A percentile compares a stretch with the other conserved stretches of the same genome.
phyloP scores from a whole-genome alignment of 2,113 vertebrate species.

The Grallaria varia region DNA sequence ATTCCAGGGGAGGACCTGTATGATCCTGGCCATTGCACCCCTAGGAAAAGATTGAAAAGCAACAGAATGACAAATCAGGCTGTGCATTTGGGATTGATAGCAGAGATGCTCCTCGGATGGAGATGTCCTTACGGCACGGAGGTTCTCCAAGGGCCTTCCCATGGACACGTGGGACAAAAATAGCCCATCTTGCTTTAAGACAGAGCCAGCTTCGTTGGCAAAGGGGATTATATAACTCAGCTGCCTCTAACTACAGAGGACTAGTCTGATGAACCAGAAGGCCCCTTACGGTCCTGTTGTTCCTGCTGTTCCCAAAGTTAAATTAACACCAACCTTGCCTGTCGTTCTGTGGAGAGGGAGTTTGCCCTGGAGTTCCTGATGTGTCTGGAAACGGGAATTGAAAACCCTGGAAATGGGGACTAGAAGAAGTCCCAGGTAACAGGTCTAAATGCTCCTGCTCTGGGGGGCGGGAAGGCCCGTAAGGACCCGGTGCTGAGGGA shows the following conservation, averaged over 20 bases:
- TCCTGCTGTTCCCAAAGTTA: slow-evolving; percentile 42
- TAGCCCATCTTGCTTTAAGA: slow-evolving; percentile 28
- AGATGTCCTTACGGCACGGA: neutral
- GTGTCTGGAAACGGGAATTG: slow-evolving; percentile 19
- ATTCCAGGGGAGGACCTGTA: neutral
- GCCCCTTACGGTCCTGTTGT: slow-evolving; percentile 45
- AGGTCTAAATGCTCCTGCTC: neutral
- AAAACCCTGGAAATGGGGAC: neutral
- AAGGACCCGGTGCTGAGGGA: neutral
- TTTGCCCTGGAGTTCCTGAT: neutral
- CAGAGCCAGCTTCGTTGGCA: neutral
- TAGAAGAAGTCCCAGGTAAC: neutral
- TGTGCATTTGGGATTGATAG: neutral
- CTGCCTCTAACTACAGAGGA: slow-evolving; percentile 39
- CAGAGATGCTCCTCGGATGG: neutral
- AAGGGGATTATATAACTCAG: slow-evolving; percentile 3
- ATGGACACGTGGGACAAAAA: slow-evolving; percentile 18
- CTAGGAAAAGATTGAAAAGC: neutral
- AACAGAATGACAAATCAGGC: neutral
- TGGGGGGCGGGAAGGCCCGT: neutral
- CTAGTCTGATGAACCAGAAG: slow-evolving; percentile 62
- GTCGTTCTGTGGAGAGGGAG: neutral
- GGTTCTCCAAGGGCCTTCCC: neutral
- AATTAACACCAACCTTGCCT: slow-evolving; percentile 60
- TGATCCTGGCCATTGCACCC: neutral